These are phyloP conservation scores for Pao palembangensis DNA, from an alignment of 2,113 vertebrate genomes.

Conservation along the genomic window DNA sequence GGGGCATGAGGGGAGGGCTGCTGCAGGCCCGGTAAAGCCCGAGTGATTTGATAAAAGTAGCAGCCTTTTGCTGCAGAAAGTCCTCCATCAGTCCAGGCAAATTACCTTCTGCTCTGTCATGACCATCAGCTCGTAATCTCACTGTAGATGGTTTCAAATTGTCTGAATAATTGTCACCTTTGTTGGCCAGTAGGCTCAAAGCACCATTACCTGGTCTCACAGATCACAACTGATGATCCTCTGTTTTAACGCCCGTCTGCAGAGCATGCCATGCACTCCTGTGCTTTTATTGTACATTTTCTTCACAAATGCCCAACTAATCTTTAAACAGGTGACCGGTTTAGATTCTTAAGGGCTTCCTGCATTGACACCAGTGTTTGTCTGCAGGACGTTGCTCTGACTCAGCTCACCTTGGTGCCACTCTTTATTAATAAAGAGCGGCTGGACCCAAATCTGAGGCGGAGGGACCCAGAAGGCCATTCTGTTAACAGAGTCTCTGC, in stretches of 20 bases:
- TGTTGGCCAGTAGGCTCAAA: conserved; percentile 25
- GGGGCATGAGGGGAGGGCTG: conserved; percentile 10
- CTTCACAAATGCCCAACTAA: not conserved
- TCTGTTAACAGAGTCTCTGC: too few species aligned
- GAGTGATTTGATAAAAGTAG: conserved; percentile 14
- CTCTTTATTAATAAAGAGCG: too few species aligned
- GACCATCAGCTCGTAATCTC: not conserved
- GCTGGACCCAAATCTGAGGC: too few species aligned
- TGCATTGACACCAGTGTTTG: not conserved
- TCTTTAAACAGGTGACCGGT: too few species aligned
- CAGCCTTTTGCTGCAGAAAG: conserved; percentile 3
- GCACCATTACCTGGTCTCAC: conserved; percentile 15
- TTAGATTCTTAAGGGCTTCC: too few species aligned
- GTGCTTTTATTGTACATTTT: not conserved
- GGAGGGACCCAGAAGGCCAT: too few species aligned
- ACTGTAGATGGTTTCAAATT: conserved; percentile 6
- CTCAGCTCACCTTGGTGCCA: not conserved
- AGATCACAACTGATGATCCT: conserved; percentile 1
- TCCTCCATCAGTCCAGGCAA: not conserved
- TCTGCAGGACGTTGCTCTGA: conserved; percentile 17
- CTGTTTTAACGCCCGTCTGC: not conserved
- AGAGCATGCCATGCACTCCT: not conserved
- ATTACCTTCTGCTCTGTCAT: conserved; percentile 5
- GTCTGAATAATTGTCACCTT: conserved; percentile 12
- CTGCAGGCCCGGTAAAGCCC: conserved; percentile 11